Base-by-base conservation (phyloP, 2,797 vertebrate species). In the Poeciliopsis infans region DNA sequence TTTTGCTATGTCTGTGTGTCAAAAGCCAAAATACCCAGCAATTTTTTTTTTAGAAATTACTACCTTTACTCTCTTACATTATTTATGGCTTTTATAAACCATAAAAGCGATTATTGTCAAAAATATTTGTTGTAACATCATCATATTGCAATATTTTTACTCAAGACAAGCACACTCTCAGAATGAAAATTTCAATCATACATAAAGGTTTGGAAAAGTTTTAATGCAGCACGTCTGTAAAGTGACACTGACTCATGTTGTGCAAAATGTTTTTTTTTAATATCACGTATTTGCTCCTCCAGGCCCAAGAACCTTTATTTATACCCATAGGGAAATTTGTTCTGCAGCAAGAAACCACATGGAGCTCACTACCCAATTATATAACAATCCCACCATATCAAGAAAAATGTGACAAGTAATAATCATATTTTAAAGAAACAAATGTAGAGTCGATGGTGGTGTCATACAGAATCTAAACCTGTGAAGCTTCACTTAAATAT, bases 341-440 rank as follows among this genome's bases (percentile, higher is more conserved):
- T 64, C 61, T 66, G 36, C 64, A 25, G 33, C 33, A 66, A 66
- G 36, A 66, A 39, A 66, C 36, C 18, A 23, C 18, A 39, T 41
- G 23, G 16, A 66, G 33, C 33, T 39, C 36, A 66, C 7, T 18
- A 66, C 7, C 20, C 64, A 39, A 41, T 39, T 66, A 66, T 0
- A 10, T 39, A 66, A 66, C 64, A 39, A 66, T 23, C 64, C 36
- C 33, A 66, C 64, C 64, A 25, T 41, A 39, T 66, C 36, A 66
- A 39, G 64, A 20, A 66, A 66, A 66, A 25, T 66, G 64, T 66
- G 33, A 66, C 61, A 39, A 66, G 31, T 66, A 66, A 39, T 66
- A 66, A 39, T 66, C 36, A 66, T 41, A 66, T 25, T 39, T 66
- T 66, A 39, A 39, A 66, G 64, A 66, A 66, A 66, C 36, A 66